Percentiles rank a stretch among this genome's conserved stretches.
phyloP scores from a whole-genome alignment of 2,888 invertebrate species.

The Caenorhabditis angaria region DNA sequence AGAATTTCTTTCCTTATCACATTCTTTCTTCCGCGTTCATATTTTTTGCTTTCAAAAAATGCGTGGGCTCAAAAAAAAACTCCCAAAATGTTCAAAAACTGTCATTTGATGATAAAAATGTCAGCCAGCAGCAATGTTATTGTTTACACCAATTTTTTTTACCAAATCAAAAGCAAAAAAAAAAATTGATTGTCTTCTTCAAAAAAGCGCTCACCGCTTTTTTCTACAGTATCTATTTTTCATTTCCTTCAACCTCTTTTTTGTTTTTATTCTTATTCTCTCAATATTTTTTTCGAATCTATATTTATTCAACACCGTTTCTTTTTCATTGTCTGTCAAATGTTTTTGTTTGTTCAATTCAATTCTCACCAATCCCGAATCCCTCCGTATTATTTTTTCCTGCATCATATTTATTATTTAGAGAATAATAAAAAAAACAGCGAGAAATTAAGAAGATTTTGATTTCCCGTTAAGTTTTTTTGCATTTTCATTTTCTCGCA shows the following conservation, averaged over 20 bases:
- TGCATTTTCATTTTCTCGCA: constrained; percentile 11
- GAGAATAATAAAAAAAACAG: background rate
- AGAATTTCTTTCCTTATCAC: background rate
- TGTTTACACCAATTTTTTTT: too few species aligned
- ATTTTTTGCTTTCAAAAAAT: too few species aligned
- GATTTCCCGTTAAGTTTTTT: constrained; percentile 5
- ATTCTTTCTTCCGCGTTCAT: background rate
- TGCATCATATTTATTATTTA: constrained; percentile 8
- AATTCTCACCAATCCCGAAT: constrained; percentile 25
- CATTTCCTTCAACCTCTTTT: too few species aligned
- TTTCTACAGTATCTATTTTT: too few species aligned
- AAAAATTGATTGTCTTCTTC: too few species aligned
- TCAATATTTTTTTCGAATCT: background rate
- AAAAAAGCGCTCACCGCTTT: too few species aligned
- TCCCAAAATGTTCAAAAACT: too few species aligned
- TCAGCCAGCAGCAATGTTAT: too few species aligned
- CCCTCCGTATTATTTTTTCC: constrained; percentile 31
- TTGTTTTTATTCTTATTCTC: background rate
- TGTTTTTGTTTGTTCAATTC: constrained; percentile 46
- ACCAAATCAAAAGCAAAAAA: too few species aligned
- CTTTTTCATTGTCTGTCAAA: constrained; percentile 33
- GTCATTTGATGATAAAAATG: too few species aligned
- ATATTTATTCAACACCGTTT: background rate
- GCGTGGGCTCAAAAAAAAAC: too few species aligned
- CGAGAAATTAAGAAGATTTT: background rate